Evolutionary conservation across 2,888 invertebrate genomes (phyloP), one percentile per base, ranked within the genome.

Genomic region (Alsophila aescularia): DNA sequence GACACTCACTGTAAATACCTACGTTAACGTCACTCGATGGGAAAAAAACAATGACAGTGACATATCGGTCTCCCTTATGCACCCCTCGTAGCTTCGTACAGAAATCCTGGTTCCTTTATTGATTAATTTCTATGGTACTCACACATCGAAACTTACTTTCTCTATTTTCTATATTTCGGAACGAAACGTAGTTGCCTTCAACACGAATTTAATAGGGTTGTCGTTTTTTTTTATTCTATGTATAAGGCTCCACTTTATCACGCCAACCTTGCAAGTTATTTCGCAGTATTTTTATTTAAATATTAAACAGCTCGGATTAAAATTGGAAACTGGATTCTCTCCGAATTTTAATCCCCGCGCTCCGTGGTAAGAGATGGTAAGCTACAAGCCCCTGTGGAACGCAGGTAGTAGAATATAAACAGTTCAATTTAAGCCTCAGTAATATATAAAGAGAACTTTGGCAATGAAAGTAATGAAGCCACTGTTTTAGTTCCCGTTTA

Each of bases 381-480:
- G 42, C 9, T 32, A 32, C 2, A 18, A n/a, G 3, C 34, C 10
- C 10, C 14, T 13, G 43, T 34, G 13, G 18, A 13, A 40, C 29
- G 14, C 36, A 39, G 21, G 21, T 49, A 37, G 72, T 77, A 79
- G 24, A 41, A 10, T 29, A 77, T 81, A 80, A 81, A 81, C 79
- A 78, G 78, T 76, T 82, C 73, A 76, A 79, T 81, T 81, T 77
- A 73, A 78, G 75, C 70, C 53, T 62, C 57, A 55, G 69, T 72
- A 73, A 77, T 70, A 62, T 73, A 72, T 29, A 70, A 67, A 73
- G 69, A 73, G 67, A 79, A 81, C 75, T 77, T 80, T 44, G 66
- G 58, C 69, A 64, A 73, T 75, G 74, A 73, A 77, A 74, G 72
- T 77, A 75, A 79, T 74, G 70, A 70, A 70, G 62, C 60, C 62